Conservation (phyloP, 2,888 invertebrate genomes). For the Eugnorisma glareosa region DNA sequence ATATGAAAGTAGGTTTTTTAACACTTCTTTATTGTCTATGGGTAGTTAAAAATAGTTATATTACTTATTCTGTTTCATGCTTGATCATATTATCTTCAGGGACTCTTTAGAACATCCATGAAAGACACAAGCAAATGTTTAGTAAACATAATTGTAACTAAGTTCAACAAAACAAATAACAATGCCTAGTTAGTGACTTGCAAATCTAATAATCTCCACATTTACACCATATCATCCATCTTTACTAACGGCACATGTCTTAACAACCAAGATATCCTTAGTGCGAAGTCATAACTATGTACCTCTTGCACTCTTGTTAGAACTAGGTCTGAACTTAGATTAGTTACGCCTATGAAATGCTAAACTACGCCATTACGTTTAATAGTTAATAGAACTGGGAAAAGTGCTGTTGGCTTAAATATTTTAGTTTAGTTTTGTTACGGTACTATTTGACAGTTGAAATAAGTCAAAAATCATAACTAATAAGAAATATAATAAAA, state of each 20-base stretch:
- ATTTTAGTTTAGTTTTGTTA: slow-evolving; percentile 7
- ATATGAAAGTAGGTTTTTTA: background rate
- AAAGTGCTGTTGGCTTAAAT: slow-evolving; percentile 1
- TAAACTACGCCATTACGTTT: slow-evolving; percentile 27
- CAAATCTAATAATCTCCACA: slow-evolving; percentile 4
- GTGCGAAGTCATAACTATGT: slow-evolving; percentile 37
- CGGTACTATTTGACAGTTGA: background rate
- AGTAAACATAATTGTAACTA: background rate
- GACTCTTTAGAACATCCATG: background rate
- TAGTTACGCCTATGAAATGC: slow-evolving; percentile 34
- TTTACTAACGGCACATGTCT: background rate
- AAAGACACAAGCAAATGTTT: background rate
- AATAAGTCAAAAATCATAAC: background rate
- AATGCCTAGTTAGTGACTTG: background rate
- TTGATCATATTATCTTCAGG: background rate
- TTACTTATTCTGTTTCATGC: background rate
- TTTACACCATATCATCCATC: background rate
- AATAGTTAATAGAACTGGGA: slow-evolving; percentile 39
- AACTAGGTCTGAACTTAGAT: slow-evolving; percentile 24
- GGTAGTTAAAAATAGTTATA: background rate
- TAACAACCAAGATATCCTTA: slow-evolving; percentile 24
- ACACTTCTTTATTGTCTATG: too few relatives aligned
- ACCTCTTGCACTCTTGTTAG: background rate
- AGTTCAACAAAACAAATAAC: slow-evolving; percentile 7
- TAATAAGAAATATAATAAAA: too few relatives aligned